phyloP scores from a whole-genome alignment of 2,797 vertebrate species.

The Dendrocincla fuliginosa region DNA sequence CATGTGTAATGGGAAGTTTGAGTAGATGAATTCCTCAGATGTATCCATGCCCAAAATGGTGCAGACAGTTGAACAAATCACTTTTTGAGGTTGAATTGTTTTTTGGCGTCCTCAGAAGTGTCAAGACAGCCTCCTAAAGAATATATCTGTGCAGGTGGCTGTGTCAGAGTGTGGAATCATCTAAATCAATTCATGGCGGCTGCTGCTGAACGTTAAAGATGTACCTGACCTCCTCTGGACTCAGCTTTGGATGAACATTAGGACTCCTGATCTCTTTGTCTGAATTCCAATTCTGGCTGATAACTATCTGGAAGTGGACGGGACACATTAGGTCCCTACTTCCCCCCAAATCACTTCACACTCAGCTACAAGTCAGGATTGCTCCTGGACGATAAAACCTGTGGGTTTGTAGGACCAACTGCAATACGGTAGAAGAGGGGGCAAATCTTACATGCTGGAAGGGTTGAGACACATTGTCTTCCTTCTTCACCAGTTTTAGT shows the following conservation, averaged over 20 bases:
- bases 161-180: not conserved
- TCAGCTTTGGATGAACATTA: not conserved
- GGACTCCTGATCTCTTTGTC: not conserved
- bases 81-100: not conserved
- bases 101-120: not conserved
- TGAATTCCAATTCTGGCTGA: not conserved
- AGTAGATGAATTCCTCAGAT: not conserved
- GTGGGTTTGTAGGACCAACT: not conserved
- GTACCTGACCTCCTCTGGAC: not conserved
- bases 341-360: not conserved
- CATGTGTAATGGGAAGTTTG: not conserved
- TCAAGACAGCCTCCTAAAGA: not conserved
- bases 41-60: not conserved
- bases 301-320: not conserved
- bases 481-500: not conserved
- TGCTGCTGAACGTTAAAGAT: not conserved
- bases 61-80: not conserved
- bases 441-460: not conserved
- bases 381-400: not conserved
- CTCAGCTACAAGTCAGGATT: not conserved
- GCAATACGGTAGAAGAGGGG: not conserved
- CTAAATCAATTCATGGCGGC: not conserved
- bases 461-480: not conserved
- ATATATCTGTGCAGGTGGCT: not conserved
- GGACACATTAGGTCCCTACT: not conserved